A percentile compares a stretch with the other conserved stretches of the same genome.
Evolutionary conservation across 2,113 vertebrate genomes (phyloP).

Genomic region (Recurvirostra avosetta): DNA sequence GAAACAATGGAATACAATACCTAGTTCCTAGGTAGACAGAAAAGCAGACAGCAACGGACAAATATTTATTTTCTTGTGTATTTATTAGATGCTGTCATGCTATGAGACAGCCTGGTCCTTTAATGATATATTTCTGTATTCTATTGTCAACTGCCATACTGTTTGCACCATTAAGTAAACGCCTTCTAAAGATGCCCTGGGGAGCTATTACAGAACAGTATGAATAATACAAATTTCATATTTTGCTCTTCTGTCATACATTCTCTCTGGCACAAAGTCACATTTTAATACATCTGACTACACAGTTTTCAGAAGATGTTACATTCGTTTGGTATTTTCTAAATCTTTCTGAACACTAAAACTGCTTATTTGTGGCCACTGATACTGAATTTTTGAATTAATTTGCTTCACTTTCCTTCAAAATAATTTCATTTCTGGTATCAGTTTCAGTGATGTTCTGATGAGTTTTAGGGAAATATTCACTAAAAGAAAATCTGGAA

Average conservation of each 20-base stretch:
- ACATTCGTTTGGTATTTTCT: background rate
- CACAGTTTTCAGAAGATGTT: background rate
- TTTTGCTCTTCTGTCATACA: constrained; percentile 41
- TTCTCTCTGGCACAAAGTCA: constrained; percentile 31
- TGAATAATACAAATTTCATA: constrained; percentile 32
- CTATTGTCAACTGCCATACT: constrained; percentile 37
- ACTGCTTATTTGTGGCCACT: background rate
- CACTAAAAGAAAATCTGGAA: background rate
- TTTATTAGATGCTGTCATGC: background rate
- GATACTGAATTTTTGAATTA: background rate
- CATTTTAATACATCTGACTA: background rate
- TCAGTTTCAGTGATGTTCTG: background rate
- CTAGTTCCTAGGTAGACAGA: background rate
- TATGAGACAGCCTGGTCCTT: background rate
- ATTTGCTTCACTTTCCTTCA: background rate
- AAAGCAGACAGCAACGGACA: background rate
- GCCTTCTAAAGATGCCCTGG: constrained; percentile 36
- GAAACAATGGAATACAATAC: background rate
- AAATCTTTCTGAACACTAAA: background rate
- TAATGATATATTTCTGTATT: constrained; percentile 19
- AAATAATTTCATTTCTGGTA: background rate
- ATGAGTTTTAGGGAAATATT: background rate
- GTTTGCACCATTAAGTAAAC: constrained; percentile 64
- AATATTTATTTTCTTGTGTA: background rate
- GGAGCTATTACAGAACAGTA: constrained; percentile 45